phyloP scores from a whole-genome alignment of 2,888 invertebrate species.

The Nephrotoma appendiculata region DNA sequence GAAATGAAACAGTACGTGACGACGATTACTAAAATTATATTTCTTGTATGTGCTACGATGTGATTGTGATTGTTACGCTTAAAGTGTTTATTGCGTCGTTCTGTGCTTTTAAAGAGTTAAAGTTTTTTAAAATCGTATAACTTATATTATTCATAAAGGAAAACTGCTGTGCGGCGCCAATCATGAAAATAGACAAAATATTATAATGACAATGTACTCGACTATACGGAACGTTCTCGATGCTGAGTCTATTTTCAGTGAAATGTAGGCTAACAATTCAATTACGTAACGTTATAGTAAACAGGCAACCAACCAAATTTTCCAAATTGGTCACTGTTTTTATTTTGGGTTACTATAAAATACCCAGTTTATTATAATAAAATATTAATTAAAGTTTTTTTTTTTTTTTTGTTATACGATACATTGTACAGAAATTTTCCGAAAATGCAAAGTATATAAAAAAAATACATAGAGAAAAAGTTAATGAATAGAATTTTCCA shows the following conservation, averaged over 20 bases:
- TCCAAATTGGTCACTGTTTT: not conserved
- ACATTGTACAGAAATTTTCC: not conserved
- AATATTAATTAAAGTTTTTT: no score
- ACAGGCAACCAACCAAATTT: not conserved
- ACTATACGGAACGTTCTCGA: not conserved
- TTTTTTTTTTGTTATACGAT: not conserved
- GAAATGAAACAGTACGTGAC: not conserved
- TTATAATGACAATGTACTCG: not conserved
- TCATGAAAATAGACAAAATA: not conserved
- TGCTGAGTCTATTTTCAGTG: not conserved
- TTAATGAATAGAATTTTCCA: not conserved
- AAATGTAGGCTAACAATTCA: not conserved
- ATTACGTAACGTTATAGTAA: not conserved
- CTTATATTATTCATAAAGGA: not conserved
- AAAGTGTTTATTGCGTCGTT: not conserved
- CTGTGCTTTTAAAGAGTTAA: not conserved
- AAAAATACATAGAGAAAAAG: not conserved
- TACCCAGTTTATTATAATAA: not conserved
- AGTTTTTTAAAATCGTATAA: not conserved
- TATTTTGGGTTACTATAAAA: not conserved
- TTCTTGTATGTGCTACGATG: not conserved
- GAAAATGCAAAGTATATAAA: not conserved
- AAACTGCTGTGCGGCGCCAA: not conserved
- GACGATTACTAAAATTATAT: not conserved
- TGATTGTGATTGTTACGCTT: not conserved